These are phyloP conservation scores for Calameuta idolon DNA, from an alignment of 2,888 invertebrate species.

Conservation along the genomic window DNA sequence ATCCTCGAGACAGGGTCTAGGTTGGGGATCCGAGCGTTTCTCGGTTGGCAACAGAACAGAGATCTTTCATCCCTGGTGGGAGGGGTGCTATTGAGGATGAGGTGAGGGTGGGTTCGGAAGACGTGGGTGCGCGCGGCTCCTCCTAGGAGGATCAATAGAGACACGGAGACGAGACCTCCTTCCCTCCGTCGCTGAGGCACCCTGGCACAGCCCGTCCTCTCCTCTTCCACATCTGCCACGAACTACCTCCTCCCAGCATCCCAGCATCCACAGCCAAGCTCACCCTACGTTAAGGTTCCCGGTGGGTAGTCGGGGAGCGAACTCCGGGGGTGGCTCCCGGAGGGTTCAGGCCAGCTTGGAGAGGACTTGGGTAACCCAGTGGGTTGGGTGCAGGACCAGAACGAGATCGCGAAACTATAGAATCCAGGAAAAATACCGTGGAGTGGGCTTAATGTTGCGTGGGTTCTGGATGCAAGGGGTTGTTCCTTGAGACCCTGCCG, in stretches of 20 bases:
- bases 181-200: constrained; percentile 44
- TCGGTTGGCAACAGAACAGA: constrained; percentile 22
- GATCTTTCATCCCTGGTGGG: constrained; percentile 36
- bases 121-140: constrained; percentile 65
- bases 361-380: constrained; percentile 1
- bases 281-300: background rate
- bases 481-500: constrained; percentile 11
- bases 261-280: background rate
- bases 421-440: constrained; percentile 49
- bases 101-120: constrained; percentile 53
- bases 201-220: constrained; percentile 32
- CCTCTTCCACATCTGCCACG: constrained; percentile 35
- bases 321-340: background rate
- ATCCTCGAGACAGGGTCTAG: constrained; percentile 7
- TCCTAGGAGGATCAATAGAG: constrained; percentile 67
- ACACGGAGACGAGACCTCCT: constrained; percentile 66
- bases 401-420: constrained; percentile 30
- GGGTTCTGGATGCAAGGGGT: constrained; percentile 50
- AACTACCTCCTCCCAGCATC: constrained; percentile 37
- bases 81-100: constrained; percentile 53
- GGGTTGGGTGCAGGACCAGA: constrained; percentile 4
- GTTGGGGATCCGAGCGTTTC: background rate
- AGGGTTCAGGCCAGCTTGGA: constrained; percentile 3
- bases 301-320: background rate
- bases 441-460: constrained; percentile 61